These are phyloP conservation scores for Subacronicta megacephala DNA, from an alignment of 2,888 invertebrate genomes.

Conservation along the genomic window DNA sequence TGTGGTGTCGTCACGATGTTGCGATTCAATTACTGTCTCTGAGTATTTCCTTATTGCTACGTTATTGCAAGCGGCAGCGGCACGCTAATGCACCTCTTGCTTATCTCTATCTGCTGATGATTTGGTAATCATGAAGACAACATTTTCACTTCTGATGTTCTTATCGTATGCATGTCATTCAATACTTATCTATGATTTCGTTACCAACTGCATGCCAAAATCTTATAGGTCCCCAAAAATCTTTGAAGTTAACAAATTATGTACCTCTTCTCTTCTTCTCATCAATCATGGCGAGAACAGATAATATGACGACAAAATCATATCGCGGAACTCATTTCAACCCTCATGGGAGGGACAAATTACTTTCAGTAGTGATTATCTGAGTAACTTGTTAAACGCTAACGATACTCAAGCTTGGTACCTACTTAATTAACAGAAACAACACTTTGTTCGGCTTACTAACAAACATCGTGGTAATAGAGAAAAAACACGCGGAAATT, in stretches of 20 bases:
- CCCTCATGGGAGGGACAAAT: no score
- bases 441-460: constrained; percentile 27
- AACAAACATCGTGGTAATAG: constrained; percentile 22
- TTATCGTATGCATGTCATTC: constrained; percentile 6
- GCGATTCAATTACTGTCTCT: constrained; percentile 30
- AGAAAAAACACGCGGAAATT: constrained; percentile 62
- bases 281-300: no score
- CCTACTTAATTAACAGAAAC: constrained; percentile 15
- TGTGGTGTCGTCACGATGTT: constrained; percentile 15
- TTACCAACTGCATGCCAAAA: background rate
- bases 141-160: constrained; percentile 8
- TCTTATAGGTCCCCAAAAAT: background rate
- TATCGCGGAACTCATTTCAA: no score
- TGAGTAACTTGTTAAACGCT: no score
- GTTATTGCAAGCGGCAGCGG: constrained; percentile 4
- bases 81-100: background rate
- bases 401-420: background rate
- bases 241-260: no score
- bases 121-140: constrained; percentile 4
- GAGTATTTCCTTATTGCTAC: constrained; percentile 22
- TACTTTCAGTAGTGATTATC: no score
- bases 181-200: constrained; percentile 5
- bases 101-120: background rate
- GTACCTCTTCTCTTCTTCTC: no score
- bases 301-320: no score